Conservation (phyloP, 2,888 invertebrate genomes). For the Byasa hedistus region DNA sequence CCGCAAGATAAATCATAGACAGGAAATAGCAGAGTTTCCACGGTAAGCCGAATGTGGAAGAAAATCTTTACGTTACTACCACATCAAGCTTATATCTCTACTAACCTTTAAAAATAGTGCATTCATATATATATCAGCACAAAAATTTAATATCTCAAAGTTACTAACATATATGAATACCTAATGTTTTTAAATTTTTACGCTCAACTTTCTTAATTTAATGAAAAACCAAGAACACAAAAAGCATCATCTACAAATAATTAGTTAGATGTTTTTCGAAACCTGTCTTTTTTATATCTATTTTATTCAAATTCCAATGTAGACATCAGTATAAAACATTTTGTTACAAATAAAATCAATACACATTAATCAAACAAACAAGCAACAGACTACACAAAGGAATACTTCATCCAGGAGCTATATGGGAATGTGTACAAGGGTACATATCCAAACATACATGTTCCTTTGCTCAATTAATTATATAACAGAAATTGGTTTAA, state of each 20-base stretch:
- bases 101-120: background rate
- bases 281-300: too few species aligned
- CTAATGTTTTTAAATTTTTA: too few species aligned
- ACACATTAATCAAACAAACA: constrained; percentile 6
- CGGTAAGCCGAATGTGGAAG: constrained; percentile 65
- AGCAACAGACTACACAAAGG: constrained; percentile 12
- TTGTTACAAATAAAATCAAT: constrained; percentile 8
- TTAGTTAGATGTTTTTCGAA: too few species aligned
- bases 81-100: background rate
- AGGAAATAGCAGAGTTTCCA: constrained; percentile 65
- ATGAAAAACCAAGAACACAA: too few species aligned
- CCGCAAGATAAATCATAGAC: constrained; percentile 77
- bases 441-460: background rate
- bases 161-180: background rate
- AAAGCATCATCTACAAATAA: too few species aligned
- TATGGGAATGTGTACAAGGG: background rate
- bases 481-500: background rate
- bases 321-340: too few species aligned
- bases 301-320: too few species aligned
- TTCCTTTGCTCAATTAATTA: background rate
- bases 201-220: too few species aligned
- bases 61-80: constrained; percentile 45
- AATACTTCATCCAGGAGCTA: constrained; percentile 15
- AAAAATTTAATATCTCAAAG: background rate
- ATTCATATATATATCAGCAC: background rate